These are phyloP conservation scores for Craterocephalus amniculus DNA, from an alignment of 2,797 vertebrate species.

Conservation along the genomic window DNA sequence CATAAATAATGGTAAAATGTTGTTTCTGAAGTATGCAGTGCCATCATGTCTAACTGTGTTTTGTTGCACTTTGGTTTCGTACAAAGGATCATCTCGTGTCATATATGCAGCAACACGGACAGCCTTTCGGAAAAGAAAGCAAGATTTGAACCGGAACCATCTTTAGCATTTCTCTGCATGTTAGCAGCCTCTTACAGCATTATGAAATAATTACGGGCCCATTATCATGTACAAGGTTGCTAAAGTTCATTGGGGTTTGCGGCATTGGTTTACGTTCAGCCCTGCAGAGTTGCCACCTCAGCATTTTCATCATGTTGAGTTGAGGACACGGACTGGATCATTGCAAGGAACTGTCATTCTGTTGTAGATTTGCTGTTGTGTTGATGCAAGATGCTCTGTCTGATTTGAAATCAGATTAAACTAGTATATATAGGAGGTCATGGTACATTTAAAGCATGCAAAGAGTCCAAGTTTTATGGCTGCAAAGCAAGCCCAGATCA, in stretches of 20 bases:
- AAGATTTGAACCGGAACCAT: no score
- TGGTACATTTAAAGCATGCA: background rate
- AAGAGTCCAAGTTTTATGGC: background rate
- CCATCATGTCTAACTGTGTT: background rate
- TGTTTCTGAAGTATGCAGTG: no score
- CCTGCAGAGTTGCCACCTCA: background rate
- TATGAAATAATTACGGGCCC: background rate
- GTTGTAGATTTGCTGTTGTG: background rate
- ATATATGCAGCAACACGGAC: no score
- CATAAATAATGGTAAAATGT: background rate
- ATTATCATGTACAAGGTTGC: background rate
- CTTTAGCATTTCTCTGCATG: background rate
- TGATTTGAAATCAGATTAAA: background rate
- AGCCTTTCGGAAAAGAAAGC: no score
- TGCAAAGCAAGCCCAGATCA: background rate
- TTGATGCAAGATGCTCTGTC: background rate
- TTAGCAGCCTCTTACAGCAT: background rate
- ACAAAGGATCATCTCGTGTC: background rate
- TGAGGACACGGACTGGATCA: background rate
- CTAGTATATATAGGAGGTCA: background rate
- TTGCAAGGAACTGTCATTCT: background rate
- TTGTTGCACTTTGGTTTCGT: background rate
- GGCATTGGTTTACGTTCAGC: background rate
- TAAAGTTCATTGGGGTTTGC: background rate
- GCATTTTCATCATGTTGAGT: background rate